Evolutionary conservation across 1,140 invertebrate genomes (phyloP).

Genomic region (Phocides pigmalion): DNA sequence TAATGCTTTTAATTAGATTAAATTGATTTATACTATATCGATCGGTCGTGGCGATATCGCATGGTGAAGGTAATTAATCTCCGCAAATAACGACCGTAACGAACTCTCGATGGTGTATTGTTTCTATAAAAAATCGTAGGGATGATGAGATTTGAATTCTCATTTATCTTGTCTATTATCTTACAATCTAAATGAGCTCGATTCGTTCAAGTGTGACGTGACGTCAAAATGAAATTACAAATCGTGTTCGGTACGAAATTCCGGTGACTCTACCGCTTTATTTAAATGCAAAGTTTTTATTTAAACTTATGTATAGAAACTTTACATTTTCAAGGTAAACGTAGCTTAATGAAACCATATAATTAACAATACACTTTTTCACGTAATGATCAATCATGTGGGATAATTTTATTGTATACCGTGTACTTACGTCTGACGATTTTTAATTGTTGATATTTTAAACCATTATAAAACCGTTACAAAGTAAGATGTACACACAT

Average conservation of each 20-base stretch:
- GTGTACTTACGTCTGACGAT: too few relatives aligned
- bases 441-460: too few relatives aligned
- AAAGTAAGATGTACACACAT: too few relatives aligned
- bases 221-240: conserved; percentile 8
- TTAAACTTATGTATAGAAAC: too few relatives aligned
- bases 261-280: too few relatives aligned
- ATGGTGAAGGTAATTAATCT: conserved; percentile 74
- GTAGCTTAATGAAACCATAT: too few relatives aligned
- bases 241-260: too few relatives aligned
- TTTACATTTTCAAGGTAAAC: too few relatives aligned
- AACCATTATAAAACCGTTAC: too few relatives aligned
- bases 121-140: conserved; percentile 42
- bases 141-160: conserved; percentile 43
- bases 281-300: background rate
- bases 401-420: too few relatives aligned
- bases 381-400: too few relatives aligned
- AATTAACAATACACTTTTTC: too few relatives aligned
- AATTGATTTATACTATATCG: conserved; percentile 80
- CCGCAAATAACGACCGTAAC: conserved; percentile 74
- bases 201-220: conserved; percentile 30
- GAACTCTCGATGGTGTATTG: conserved; percentile 54
- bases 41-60: conserved; percentile 63
- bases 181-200: conserved; percentile 26
- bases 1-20: conserved; percentile 84
- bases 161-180: conserved; percentile 37